phyloP scores from a whole-genome alignment of 2,113 vertebrate species.

The Mugil cephalus region DNA sequence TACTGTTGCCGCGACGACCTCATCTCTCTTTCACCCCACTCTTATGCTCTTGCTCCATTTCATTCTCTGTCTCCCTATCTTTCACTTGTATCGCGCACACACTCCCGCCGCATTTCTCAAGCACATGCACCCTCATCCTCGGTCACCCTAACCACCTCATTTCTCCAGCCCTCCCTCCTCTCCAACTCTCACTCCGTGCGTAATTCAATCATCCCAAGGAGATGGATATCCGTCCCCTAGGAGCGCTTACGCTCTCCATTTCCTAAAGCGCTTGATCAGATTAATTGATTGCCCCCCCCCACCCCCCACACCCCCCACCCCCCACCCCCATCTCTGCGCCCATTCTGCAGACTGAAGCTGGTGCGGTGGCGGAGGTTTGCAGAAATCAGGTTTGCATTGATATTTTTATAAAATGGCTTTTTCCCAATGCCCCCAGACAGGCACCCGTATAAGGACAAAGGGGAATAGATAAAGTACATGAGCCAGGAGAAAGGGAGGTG shows the following conservation, averaged over 20 bases:
- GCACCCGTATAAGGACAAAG: conserved; percentile 69
- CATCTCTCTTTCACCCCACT: conserved; percentile 57
- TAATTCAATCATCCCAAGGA: conserved; percentile 88
- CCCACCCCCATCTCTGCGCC: conserved; percentile 22
- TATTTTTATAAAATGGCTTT: conserved; percentile 83
- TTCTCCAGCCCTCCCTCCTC: conserved; percentile 66
- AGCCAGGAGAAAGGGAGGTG: conserved; percentile 5
- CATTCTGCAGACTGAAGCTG: conserved; percentile 51
- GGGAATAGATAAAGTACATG: conserved; percentile 65
- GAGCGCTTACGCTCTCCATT: conserved; percentile 87
- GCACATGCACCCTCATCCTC: conserved; percentile 67
- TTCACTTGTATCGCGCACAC: conserved; percentile 55
- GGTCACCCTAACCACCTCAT: conserved; percentile 73
- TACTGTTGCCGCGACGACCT: conserved; percentile 57
- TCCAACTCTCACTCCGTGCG: conserved; percentile 74
- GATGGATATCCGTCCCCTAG: conserved; percentile 86
- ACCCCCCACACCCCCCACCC: conserved; percentile 7
- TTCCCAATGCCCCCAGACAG: conserved; percentile 61
- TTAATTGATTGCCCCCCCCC: conserved; percentile 84
- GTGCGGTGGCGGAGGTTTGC: conserved; percentile 41
- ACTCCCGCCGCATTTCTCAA: conserved; percentile 57
- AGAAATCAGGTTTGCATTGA: conserved; percentile 85
- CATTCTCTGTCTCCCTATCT: conserved; percentile 49
- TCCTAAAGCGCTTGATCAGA: conserved; percentile 90
- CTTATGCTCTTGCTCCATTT: conserved; percentile 46